Conservation (phyloP, 2,113 vertebrate species). For the Talpa occidentalis region DNA sequence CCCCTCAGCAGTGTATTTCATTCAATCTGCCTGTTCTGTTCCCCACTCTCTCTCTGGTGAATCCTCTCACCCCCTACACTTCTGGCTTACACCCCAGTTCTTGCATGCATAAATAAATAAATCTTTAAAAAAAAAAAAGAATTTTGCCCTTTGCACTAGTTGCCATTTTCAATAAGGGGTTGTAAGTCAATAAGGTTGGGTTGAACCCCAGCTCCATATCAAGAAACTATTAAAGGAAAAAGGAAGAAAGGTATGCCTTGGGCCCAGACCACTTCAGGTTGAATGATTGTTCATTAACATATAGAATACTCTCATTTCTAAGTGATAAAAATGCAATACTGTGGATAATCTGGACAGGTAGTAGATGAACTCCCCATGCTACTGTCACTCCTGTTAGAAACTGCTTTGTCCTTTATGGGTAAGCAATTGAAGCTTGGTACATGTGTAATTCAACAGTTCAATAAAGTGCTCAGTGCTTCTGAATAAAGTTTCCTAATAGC, state of each 20-base stretch:
- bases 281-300: not conserved
- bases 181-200: not conserved
- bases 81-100: too few relatives aligned
- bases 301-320: not conserved
- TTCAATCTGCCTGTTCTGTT: too few relatives aligned
- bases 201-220: not conserved
- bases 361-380: not conserved
- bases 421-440: not conserved
- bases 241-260: not conserved
- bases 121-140: too few relatives aligned
- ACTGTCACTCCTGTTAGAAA: not conserved
- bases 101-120: too few relatives aligned
- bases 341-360: not conserved
- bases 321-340: not conserved
- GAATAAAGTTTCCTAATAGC: constrained; percentile 3
- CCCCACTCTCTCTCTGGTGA: too few relatives aligned
- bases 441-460: not conserved
- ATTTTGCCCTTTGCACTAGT: not conserved
- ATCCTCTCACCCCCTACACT: too few relatives aligned
- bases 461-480: not conserved
- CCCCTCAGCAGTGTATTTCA: too few relatives aligned
- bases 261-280: not conserved
- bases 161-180: not conserved
- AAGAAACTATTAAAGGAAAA: not conserved
- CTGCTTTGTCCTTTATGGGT: not conserved